phyloP scores from a whole-genome alignment of 2,113 vertebrate genomes.

The Piliocolobus tephrosceles region DNA sequence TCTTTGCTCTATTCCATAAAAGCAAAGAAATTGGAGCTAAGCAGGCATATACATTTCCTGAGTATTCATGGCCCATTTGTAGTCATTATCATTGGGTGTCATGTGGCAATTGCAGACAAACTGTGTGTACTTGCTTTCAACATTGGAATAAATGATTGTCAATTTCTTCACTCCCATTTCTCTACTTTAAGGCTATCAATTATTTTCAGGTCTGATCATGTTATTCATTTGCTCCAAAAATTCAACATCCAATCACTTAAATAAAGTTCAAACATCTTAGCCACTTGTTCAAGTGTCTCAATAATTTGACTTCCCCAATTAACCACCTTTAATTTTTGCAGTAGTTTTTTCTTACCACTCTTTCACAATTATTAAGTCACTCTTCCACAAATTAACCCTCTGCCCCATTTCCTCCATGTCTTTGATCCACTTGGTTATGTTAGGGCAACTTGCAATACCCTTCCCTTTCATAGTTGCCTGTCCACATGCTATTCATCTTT shows the following conservation, averaged over 20 bases:
- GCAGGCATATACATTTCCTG: too few species aligned
- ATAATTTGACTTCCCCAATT: not conserved
- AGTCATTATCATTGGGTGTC: not conserved
- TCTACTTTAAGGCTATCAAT: not conserved
- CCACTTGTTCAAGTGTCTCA: not conserved
- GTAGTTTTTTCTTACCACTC: not conserved
- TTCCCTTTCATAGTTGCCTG: not conserved
- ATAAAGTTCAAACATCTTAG: not conserved
- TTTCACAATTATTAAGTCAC: not conserved
- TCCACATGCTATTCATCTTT: not conserved
- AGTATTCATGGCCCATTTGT: not conserved
- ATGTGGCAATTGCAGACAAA: not conserved
- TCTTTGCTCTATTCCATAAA: not conserved
- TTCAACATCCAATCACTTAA: not conserved
- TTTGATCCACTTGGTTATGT: not conserved
- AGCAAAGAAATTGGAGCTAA: constrained; percentile 26
- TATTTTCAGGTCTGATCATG: not conserved
- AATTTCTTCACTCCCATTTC: not conserved
- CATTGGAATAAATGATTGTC: not conserved
- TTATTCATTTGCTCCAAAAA: not conserved
- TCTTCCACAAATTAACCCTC: not conserved
- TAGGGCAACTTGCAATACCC: not conserved
- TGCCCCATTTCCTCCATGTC: not conserved
- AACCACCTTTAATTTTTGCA: not conserved
- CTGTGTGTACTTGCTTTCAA: not conserved